Evolutionary conservation across 2,113 vertebrate species (phyloP).

Genomic region (Edolisoma coerulescens): DNA sequence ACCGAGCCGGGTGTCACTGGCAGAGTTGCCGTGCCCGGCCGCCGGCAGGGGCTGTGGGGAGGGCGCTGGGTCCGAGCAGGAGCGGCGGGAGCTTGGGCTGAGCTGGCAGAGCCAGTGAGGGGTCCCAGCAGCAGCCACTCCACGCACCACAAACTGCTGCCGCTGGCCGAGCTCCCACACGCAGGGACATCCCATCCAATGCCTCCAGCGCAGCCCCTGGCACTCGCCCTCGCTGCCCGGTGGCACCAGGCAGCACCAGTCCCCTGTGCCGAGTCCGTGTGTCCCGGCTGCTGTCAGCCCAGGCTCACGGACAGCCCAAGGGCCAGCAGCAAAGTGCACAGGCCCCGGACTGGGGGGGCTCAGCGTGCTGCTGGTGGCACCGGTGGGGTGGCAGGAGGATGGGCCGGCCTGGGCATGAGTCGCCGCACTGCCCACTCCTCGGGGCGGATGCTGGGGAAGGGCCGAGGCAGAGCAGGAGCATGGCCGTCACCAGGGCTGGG

Average conservation of each 20-base stretch:
- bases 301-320: accelerated
- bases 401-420: accelerated
- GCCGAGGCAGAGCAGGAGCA: accelerated
- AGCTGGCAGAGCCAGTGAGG: accelerated
- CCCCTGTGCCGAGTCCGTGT: accelerated
- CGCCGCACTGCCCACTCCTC: accelerated
- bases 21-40: accelerated
- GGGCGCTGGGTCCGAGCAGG: accelerated
- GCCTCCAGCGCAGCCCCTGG: accelerated
- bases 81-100: accelerated
- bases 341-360: accelerated
- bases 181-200: accelerated
- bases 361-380: too few species aligned
- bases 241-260: background rate
- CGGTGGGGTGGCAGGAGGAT: background rate
- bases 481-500: accelerated
- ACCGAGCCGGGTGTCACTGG: accelerated
- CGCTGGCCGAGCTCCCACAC: accelerated
- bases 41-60: accelerated
- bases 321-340: background rate
- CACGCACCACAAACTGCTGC: background rate
- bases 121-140: too few species aligned
- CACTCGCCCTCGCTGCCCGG: accelerated
- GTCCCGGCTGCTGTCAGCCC: background rate
- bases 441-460: accelerated